Base-by-base conservation (phyloP, 2,797 vertebrate species). In the Numenius phaeopus region DNA sequence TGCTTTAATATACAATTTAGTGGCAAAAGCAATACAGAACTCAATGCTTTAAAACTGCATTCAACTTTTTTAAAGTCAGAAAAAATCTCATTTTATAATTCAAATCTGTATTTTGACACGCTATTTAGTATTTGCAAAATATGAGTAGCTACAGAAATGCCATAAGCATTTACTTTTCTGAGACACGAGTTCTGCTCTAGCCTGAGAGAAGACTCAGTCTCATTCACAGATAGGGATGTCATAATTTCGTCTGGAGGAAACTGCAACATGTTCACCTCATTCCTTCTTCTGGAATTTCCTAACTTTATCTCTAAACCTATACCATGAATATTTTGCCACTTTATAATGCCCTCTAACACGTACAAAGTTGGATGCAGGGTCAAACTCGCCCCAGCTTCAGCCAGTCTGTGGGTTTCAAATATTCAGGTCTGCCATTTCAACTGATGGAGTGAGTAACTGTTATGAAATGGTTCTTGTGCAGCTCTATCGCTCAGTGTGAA, bases 281-380 rank as follows among this genome's bases (percentile, higher is more conserved):
- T 82, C 22, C 29, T 85, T 34, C 40, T 27, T 66, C 39, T 34
- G 21, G 15, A 65, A 62, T 58, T 72, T 71, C 58, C 24, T 75
- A 47, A n/a, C 15, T 32, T 69, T 29, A 9, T 34, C 29, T 55
- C 52, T 49, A 59, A 75, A 44, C 11, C 11, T 32, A 0, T 65
- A 65, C 44, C 30, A 39, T 22, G 10, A 47, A 62, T 34, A 58
- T 3, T 64, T 69, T 42, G 61, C 10, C 24, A 57, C 76, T 58
- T 62, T 30, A 21, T 52, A 34, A 65, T 3, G 2, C 14, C 23
- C 16, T 66, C 40, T 66, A 47, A 54, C 19, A n/a, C 0, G 0
- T 20, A 47, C 27, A 69, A 58, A 84, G 22, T 32, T 44, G 11
- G 15, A 32, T 8, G 42, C 6, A 76, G 42, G 66, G 18, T 17